Evolutionary conservation across 2,797 vertebrate species (phyloP).

Genomic region (Pygocentrus nattereri): DNA sequence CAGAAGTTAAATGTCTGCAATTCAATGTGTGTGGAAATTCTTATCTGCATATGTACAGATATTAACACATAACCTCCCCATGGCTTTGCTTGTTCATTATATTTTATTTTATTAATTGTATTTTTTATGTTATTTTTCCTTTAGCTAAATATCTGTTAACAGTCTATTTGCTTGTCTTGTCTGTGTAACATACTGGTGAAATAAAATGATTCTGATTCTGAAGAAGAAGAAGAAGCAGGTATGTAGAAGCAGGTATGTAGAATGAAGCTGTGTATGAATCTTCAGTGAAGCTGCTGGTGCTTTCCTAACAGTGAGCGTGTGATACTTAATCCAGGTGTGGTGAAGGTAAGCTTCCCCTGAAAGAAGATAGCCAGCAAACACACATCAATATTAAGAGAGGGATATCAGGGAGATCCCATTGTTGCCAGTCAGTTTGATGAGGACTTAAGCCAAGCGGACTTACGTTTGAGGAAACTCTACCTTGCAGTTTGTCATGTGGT

Average conservation of each 20-base stretch:
- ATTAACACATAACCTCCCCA: no score
- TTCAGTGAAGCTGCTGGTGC: constrained; percentile 69
- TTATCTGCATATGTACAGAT: no score
- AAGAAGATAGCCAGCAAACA: constrained; percentile 73
- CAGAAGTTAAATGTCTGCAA: no score
- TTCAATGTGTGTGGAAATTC: no score
- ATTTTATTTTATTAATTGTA: no score
- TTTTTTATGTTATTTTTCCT: no score
- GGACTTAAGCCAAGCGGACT: not conserved
- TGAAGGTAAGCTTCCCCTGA: constrained; percentile 71
- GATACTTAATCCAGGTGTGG: constrained; percentile 74
- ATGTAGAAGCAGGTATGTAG: not conserved
- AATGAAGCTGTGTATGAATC: constrained; percentile 67
- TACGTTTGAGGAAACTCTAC: constrained; percentile 28
- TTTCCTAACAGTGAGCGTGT: constrained; percentile 73
- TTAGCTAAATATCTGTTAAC: no score
- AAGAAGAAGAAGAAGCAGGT: not conserved
- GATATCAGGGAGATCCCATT: constrained; percentile 67
- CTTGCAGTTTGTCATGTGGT: constrained; percentile 17
- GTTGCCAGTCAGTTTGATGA: constrained; percentile 56
- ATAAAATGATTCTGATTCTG: no score
- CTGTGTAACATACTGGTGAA: no score
- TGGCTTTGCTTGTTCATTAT: no score
- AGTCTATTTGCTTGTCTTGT: no score
- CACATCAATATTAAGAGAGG: constrained; percentile 79